Conservation (phyloP, 2,113 vertebrate genomes). For the Psittacus erithacus region DNA sequence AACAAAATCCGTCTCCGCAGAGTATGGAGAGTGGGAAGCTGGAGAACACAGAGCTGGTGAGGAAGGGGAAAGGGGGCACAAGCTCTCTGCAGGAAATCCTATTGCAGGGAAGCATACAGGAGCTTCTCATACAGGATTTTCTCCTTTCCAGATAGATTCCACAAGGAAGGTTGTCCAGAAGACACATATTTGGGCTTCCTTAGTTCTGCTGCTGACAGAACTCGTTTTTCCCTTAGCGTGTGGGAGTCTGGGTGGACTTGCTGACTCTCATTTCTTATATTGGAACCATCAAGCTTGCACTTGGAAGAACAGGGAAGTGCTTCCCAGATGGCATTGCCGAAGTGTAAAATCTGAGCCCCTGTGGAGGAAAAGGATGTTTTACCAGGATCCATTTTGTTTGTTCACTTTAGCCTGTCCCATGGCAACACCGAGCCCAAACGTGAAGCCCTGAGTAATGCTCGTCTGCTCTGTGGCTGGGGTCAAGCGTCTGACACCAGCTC, state of each 20-base stretch:
- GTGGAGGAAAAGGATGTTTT: neutral
- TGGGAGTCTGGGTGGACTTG: neutral
- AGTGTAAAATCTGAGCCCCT: neutral
- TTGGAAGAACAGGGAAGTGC: neutral
- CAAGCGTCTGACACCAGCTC: neutral
- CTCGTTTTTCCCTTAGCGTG: neutral
- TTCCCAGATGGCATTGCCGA: neutral
- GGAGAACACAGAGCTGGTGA: neutral
- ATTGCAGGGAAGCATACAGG: neutral
- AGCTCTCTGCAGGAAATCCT: neutral
- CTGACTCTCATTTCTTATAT: neutral
- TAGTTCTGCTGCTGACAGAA: neutral
- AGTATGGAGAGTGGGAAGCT: fast-evolving
- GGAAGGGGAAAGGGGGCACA: neutral
- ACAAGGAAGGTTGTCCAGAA: neutral
- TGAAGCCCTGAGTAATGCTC: neutral
- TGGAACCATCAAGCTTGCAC: neutral
- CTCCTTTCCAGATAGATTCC: neutral
- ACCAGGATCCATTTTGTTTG: neutral
- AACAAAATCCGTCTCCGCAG: neutral
- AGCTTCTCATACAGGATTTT: neutral
- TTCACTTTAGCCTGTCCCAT: neutral
- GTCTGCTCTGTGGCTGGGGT: neutral
- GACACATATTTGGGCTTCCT: neutral
- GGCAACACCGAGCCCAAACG: neutral